phyloP scores from a whole-genome alignment of 2,113 vertebrate species.

The Amia ocellicauda region DNA sequence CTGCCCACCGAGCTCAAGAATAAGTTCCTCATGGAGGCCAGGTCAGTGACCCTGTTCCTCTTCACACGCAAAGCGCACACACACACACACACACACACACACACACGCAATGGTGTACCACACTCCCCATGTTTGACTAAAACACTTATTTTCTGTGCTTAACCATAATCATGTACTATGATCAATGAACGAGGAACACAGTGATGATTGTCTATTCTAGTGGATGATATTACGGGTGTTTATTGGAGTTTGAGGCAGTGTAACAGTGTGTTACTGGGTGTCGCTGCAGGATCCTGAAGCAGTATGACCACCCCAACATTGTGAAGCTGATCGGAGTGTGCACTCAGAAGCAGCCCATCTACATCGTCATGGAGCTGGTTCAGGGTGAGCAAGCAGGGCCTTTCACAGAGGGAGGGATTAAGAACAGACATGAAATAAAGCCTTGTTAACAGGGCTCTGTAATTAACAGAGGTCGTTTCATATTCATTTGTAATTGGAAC shows the following conservation, averaged over 20 bases:
- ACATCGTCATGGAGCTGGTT: conserved; percentile 96
- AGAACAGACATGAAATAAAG: neutral
- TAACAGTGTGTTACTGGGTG: too few species aligned
- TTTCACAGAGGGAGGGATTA: too few species aligned
- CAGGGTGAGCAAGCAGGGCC: conserved; percentile 66
- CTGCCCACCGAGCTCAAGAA: conserved; percentile 83
- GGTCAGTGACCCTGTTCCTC: too few species aligned
- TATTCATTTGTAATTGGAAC: too few species aligned
- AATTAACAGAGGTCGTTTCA: too few species aligned
- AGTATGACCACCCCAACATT: conserved; percentile 92
- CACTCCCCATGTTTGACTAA: neutral
- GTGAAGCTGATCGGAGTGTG: conserved; percentile 92
- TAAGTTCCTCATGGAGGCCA: conserved; percentile 94
- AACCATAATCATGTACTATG: too few species aligned
- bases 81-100: conserved; percentile 13
- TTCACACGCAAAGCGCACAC: conserved; percentile 24
- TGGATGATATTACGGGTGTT: too few species aligned
- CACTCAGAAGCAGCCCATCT: conserved; percentile 94
- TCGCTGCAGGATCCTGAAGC: conserved; percentile 84
- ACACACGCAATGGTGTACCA: neutral
- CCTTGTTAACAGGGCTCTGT: neutral
- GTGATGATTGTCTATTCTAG: too few species aligned
- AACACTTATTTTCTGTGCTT: too few species aligned
- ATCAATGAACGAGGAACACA: too few species aligned
- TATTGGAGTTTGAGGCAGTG: too few species aligned